Base-by-base conservation (phyloP, 2,888 invertebrate genomes). In the Pseudolycoriella hygida region DNA sequence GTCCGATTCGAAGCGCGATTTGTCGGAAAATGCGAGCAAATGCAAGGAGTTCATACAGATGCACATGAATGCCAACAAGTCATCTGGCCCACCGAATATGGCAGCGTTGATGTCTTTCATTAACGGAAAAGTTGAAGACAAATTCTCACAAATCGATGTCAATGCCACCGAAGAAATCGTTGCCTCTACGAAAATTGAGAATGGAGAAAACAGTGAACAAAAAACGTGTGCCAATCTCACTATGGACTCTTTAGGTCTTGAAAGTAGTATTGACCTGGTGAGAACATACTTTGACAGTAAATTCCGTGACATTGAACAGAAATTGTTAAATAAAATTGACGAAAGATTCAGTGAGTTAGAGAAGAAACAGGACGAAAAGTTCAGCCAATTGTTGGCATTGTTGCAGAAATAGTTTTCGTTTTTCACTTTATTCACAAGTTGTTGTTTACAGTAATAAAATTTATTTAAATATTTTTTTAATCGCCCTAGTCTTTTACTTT, bases 321-420 rank as follows among this genome's bases (percentile, higher is more conserved):
- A 34, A 14, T 14, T 34, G 11, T 8, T 14, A 12, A 34, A 34
- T 14, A 34, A 12, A 34, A 39, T 46, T 25, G 47, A 51, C 2
- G 46, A 48, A 41, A 53, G 53, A 43, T 49, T 64, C n/a, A 51
- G 55, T 1, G 50, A 48, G 12, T 52, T 58, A 30, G 58, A 60
- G 40, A 43, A 53, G 18, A 45, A 53, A 14, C 62, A 61, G 44
- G 51, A 53, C 15, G 46, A 50, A 11, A 63, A 60, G 46, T 44
- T 64, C 1, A 54, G 62, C 38, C 51, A 50, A 51, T 59, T 65
- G 30, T 48, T 62, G 32, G 51, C 47, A 17, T 38, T 60, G 40
- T 53, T 62, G 12, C 53, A 57, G 48, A 54, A 47, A 25, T 25
- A 25, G 25, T 25, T 25, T 6, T 8, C 5, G 5, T 25, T 25